phyloP scores from a whole-genome alignment of 2,797 vertebrate species.

The Euphonia xanthogaster region DNA sequence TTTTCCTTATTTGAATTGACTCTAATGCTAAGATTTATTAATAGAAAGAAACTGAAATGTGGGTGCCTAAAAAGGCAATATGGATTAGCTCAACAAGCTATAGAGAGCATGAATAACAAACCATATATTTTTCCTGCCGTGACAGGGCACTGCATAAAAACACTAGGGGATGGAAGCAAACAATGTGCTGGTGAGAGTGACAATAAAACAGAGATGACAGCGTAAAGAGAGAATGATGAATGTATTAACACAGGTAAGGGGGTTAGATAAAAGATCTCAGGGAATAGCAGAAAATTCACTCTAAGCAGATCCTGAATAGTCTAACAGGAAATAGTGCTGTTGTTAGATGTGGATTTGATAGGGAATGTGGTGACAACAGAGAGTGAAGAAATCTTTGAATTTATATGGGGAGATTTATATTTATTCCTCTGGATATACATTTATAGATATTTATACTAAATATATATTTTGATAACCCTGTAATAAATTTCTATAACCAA shows the following conservation, averaged over 20 bases:
- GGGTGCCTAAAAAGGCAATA: conserved; percentile 8
- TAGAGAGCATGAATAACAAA: conserved; percentile 48
- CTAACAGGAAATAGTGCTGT: background rate
- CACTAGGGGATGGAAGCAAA: conserved; percentile 48
- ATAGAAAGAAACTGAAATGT: conserved; percentile 1
- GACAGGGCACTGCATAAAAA: conserved; percentile 62
- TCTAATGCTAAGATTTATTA: conserved; percentile 37
- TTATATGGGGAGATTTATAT: conserved; percentile 38
- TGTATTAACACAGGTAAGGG: conserved; percentile 46
- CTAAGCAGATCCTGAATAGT: background rate
- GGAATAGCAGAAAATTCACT: conserved; percentile 23
- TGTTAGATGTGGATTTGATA: conserved; percentile 7
- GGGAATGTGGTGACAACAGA: conserved; percentile 29
- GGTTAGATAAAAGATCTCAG: conserved; percentile 34
- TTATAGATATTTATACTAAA: conserved; percentile 57
- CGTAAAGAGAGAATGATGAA: conserved; percentile 52
- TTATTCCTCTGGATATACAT: conserved; percentile 31
- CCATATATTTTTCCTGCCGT: conserved; percentile 44
- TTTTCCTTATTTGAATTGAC: background rate
- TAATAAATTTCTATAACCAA: conserved; percentile 53
- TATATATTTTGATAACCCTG: conserved; percentile 35
- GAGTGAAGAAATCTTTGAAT: background rate
- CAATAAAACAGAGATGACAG: conserved; percentile 53
- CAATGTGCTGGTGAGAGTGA: conserved; percentile 42
- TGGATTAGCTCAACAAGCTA: conserved; percentile 37